Evolutionary conservation across 35 echinoderm and acorn worm genomes (phyloP).

Genomic region (Ophioderma brevispina): DNA sequence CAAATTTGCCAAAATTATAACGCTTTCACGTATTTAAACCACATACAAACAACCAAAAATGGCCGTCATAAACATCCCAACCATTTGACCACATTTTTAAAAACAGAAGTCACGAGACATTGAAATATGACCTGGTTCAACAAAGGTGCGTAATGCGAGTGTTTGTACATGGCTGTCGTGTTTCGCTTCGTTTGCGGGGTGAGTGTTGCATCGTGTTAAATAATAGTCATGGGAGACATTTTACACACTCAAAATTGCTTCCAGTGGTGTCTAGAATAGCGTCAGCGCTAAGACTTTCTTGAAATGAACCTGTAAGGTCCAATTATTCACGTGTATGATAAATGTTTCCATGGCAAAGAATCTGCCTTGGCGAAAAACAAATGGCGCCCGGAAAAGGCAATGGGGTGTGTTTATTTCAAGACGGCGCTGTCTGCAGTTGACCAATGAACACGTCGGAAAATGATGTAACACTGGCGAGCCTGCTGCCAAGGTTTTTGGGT

Average conservation of each 20-base stretch:
- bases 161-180: background rate
- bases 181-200: background rate
- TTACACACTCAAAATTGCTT: no score
- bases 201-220: no score
- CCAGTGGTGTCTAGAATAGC: no score
- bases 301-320: no score
- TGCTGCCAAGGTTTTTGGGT: no score
- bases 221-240: no score
- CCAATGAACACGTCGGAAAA: background rate
- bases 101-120: background rate
- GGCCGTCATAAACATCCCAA: background rate
- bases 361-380: background rate
- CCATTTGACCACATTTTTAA: background rate
- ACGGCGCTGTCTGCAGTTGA: background rate
- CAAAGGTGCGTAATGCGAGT: background rate
- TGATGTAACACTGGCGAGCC: no score
- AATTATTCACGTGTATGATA: no score
- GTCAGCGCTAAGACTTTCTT: no score
- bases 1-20: background rate
- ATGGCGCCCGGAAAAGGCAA: background rate
- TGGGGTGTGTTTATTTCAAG: background rate
- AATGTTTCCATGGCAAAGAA: no score
- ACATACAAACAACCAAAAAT: background rate
- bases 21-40: background rate
- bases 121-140: background rate